Conservation (phyloP, 1,140 invertebrate genomes). For the Lepidurus packardi region DNA sequence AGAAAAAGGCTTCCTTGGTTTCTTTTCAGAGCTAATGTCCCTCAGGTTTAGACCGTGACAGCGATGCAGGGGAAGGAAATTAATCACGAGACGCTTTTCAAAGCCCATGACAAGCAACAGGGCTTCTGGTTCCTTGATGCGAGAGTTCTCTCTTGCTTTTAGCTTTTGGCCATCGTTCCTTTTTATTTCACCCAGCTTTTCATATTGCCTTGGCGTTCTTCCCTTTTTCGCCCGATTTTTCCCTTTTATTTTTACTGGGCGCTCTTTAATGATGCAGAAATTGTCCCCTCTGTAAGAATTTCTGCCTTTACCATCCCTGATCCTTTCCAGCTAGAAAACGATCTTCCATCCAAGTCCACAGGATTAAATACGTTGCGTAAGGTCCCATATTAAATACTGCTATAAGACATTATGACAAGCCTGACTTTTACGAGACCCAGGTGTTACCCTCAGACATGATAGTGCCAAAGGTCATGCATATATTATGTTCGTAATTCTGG, state of each 20-base stretch:
- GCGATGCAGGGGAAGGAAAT: slow-evolving; percentile 18
- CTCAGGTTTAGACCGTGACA: slow-evolving; percentile 21
- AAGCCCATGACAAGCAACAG: slow-evolving; percentile 21
- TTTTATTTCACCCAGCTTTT: neutral
- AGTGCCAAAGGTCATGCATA: slow-evolving; percentile 9
- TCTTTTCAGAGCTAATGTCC: slow-evolving; percentile 9
- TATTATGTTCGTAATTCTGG: neutral
- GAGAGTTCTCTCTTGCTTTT: slow-evolving; percentile 3
- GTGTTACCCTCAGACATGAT: slow-evolving; percentile 9
- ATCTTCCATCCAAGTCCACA: no score
- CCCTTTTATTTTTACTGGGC: neutral
- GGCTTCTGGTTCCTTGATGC: slow-evolving; percentile 20
- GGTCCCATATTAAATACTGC: neutral
- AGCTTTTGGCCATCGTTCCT: neutral
- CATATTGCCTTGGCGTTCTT: neutral
- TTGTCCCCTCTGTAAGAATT: neutral
- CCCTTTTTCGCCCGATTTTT: neutral
- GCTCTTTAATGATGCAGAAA: neutral
- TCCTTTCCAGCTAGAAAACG: neutral
- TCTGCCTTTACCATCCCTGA: neutral
- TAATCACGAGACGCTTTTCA: slow-evolving; percentile 21
- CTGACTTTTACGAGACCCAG: slow-evolving; percentile 4
- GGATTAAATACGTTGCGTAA: neutral
- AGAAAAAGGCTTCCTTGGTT: slow-evolving; percentile 21
- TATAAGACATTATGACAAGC: neutral